phyloP scores from a whole-genome alignment of 2,113 vertebrate genomes.

The rat (Rattus norvegicus) region DNA sequence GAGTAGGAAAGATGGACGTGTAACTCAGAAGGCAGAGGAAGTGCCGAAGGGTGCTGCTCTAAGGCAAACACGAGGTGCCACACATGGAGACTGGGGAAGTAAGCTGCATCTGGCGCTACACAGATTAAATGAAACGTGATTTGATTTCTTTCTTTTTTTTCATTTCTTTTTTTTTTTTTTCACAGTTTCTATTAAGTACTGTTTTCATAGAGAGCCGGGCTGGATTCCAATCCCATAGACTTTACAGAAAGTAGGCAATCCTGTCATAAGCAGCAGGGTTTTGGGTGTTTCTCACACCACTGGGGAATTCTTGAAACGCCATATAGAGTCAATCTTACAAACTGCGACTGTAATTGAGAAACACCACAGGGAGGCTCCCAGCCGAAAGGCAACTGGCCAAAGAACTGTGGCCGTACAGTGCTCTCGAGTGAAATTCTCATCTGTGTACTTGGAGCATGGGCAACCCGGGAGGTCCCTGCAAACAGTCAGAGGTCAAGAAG shows the following conservation, averaged over 20 bases:
- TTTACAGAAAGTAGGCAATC: not conserved
- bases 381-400: not conserved
- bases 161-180: no score
- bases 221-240: not conserved
- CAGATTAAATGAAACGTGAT: accelerated
- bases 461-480: accelerated
- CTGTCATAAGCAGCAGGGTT: not conserved
- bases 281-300: not conserved
- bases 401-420: accelerated
- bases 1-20: accelerated
- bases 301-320: not conserved
- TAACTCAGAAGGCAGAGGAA: no score
- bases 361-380: not conserved
- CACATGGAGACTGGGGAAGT: accelerated
- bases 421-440: not conserved
- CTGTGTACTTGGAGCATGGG: not conserved
- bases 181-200: not conserved
- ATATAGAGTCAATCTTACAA: not conserved
- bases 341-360: not conserved
- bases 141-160: not conserved
- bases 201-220: not conserved
- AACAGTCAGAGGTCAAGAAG: not conserved
- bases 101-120: no score
- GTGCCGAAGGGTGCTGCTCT: not conserved
- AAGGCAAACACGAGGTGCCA: no score